Percentiles rank a stretch among this genome's conserved stretches.
phyloP scores from a whole-genome alignment of 2,888 invertebrate genomes.

The Sympetrum striolatum region DNA sequence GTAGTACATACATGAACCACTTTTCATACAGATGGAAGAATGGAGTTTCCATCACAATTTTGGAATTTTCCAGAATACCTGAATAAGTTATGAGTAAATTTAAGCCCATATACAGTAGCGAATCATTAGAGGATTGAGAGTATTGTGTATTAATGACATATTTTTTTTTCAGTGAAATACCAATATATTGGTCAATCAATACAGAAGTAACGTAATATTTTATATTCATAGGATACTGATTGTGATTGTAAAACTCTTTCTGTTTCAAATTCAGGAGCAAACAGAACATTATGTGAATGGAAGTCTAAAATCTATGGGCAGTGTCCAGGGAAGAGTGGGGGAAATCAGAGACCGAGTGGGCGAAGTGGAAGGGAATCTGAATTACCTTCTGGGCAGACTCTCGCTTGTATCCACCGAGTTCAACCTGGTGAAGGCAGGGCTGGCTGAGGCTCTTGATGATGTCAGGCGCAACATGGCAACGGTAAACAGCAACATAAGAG shows the following conservation, averaged over 20 bases:
- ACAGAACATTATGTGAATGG: slow-evolving; percentile 82
- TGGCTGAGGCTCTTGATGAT: slow-evolving; percentile 75
- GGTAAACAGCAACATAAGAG: slow-evolving; percentile 10
- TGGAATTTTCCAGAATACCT: not conserved
- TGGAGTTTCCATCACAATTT: not conserved
- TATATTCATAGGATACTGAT: not conserved
- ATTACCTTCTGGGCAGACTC: slow-evolving; percentile 79
- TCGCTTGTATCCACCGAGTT: slow-evolving; percentile 86
- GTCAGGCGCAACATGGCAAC: slow-evolving; percentile 60
- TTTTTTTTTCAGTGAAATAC: too few species aligned
- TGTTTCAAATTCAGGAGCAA: slow-evolving; percentile 60
- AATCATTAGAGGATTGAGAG: too few species aligned
- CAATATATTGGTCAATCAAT: too few species aligned
- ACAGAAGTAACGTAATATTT: too few species aligned
- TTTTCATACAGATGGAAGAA: too few species aligned
- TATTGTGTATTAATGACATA: too few species aligned
- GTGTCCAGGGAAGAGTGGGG: slow-evolving; percentile 79
- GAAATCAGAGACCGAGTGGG: slow-evolving; percentile 78
- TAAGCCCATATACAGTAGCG: too few species aligned
- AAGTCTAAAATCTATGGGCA: slow-evolving; percentile 76
- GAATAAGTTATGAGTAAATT: too few species aligned
- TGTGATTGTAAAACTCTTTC: not conserved
- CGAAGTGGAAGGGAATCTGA: slow-evolving; percentile 82
- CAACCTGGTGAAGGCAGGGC: slow-evolving; percentile 77
- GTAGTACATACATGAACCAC: too few species aligned